These are phyloP conservation scores for Muntiacus muntjak DNA, from an alignment of 2,113 vertebrate species.

Conservation along the genomic window DNA sequence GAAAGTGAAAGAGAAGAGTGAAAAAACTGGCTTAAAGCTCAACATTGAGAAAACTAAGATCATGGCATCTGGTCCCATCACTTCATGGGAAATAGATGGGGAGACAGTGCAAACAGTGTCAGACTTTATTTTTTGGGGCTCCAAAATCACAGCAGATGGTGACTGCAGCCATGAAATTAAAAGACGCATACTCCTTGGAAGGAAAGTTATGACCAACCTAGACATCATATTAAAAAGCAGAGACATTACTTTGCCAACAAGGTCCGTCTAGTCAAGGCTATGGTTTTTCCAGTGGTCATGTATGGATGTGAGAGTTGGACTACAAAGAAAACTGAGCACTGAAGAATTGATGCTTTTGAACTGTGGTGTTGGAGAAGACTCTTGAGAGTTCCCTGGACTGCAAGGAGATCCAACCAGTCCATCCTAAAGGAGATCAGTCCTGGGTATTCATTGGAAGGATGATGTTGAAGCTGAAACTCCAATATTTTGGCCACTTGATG, in stretches of 20 bases:
- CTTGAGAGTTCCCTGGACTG: background rate
- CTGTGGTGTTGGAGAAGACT: background rate
- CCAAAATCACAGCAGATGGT: background rate
- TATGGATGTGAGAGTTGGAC: background rate
- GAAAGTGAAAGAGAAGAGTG: background rate
- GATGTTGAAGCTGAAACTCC: background rate
- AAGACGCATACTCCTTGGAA: background rate
- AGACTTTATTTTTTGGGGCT: background rate
- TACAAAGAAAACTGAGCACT: rapidly evolving
- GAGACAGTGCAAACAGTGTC: background rate
- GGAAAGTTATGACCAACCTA: background rate
- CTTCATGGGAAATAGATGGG: background rate
- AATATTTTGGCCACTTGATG: background rate
- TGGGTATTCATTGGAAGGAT: background rate
- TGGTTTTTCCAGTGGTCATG: background rate
- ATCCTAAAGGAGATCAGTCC: background rate
- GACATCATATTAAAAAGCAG: background rate
- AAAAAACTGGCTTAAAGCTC: background rate
- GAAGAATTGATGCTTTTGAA: background rate
- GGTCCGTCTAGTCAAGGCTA: background rate
- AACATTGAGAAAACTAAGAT: background rate
- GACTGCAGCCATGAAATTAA: background rate
- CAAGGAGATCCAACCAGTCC: background rate
- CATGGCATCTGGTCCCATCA: background rate
- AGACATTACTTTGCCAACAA: background rate